Base-by-base conservation (phyloP, 2,888 invertebrate species). In the Drosophila nigritarsus region DNA sequence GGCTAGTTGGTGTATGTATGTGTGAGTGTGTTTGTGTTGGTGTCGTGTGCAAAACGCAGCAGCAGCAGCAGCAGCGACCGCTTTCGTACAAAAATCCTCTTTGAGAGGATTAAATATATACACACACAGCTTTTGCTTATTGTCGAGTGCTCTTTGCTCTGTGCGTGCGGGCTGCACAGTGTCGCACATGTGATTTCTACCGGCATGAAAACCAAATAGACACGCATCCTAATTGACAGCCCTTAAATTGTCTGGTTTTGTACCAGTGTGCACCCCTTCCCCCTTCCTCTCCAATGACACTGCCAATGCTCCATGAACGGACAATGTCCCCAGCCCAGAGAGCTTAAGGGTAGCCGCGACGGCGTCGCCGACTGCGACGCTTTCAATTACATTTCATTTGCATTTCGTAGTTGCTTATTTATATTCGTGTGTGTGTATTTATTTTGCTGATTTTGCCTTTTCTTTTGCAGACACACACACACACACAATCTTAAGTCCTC, bases 61-160 rank as follows among this genome's bases (percentile, higher is more conserved):
- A 51, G 50, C 80, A 74, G 75, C 80, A 53, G 55, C 80, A 74
- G 75, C 69, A 58, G 67, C 67, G 66, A 67, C 72, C 63, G 83
- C 80, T 85, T 75, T 78, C 73, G 82, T 74, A 64, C 36, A 87
- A 89, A 87, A 88, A 88, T 88, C 87, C 87, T 88, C 87, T 88
- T 88, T 90, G 87, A 88, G 89, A 88, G 87, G 87, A 88, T 88
- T 88, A 88, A 88, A 87, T 86, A 86, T 82, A 87, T 68, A 85
- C 36, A 82, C 75, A 86, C 70, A 85, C 63, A 78, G 67, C 75
- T 78, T 75, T 80, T 79, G 80, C 78, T 78, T 78, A 79, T 78
- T 78, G 69, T 71, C 74, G 63, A 70, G 60, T 79, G 73, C 73
- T 82, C 86, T 87, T 81, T 87, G 76, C 64, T 54, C 53, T 54